A percentile compares a stretch with the other conserved stretches of the same genome.
Evolutionary conservation across 2,113 vertebrate genomes (phyloP).

Genomic region (Eulemur rufifrons): DNA sequence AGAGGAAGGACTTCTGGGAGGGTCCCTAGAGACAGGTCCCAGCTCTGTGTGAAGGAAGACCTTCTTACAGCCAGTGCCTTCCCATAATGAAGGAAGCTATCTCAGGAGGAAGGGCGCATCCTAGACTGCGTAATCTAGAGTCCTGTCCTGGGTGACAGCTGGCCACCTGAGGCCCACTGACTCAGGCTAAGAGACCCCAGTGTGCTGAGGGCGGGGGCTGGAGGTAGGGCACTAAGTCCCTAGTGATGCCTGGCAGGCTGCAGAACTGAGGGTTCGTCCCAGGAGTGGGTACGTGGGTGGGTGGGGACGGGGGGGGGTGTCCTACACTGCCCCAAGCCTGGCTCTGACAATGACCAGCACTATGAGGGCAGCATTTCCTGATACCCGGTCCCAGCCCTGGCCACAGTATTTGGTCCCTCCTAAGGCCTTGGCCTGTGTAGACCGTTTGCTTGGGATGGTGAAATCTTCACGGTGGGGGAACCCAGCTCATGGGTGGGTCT

Average conservation of each 20-base stretch:
- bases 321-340: not conserved
- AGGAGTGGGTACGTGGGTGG: too few species aligned
- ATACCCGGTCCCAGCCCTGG: not conserved
- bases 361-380: not conserved
- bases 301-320: not conserved
- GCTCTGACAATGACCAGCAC: not conserved
- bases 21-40: not conserved
- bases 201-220: not conserved
- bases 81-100: not conserved
- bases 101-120: not conserved
- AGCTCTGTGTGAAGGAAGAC: not conserved
- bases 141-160: not conserved
- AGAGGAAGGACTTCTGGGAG: not conserved
- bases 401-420: not conserved
- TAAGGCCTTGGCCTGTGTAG: not conserved
- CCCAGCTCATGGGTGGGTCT: not conserved
- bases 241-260: not conserved
- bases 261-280: not conserved
- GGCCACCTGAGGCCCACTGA: not conserved
- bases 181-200: not conserved
- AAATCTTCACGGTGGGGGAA: not conserved
- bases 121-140: not conserved
- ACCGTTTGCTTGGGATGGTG: not conserved
- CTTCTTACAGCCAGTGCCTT: not conserved
- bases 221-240: not conserved